Base-by-base conservation (phyloP, 2,113 vertebrate genomes). In the Mungos mungo region DNA sequence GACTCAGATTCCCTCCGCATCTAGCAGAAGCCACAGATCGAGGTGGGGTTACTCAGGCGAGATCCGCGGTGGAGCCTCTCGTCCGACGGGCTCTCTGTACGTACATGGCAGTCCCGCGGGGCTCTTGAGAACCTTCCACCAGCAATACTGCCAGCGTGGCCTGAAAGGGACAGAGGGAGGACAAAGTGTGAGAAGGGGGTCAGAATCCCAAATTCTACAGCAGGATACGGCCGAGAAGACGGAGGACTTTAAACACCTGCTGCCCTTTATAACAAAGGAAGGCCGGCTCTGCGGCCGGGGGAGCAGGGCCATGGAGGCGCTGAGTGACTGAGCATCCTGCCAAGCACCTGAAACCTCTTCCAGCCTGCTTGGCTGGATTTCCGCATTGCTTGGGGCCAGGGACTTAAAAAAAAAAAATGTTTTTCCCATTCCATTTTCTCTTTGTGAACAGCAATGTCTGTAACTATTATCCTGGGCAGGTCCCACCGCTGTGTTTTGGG, bases 1-100 rank as follows among this genome's bases (percentile, higher is more conserved):
- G 82, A 80, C 79, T 95, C 23, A 63, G 79, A 90, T 81, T 72
- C 83, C 65, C 66, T 93, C 35, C 69, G 69, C 35, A 74, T 66
- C 33, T 54, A 92, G 66, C 50, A 94, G 89, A 95, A 96, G 18
- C n/a, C 47, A 35, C 63, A 96, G 95, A 88, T 57, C 93, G 89
- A 91, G 86, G 14, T 50, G 71, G 65, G 65, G 63, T 90, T 90
- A 41, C 90, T 65, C 38, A 74, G 94, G 38, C 68, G 93, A 52
- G 45, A 50, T 94, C 68, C 96, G 47, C 41, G 35, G 54, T 19
- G 60, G 35, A 72, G 74, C 41, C 50, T 92, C 50, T 92, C 31
- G 47, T 71, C 19, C 76, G 21, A 21, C 45, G 54, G 66, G 87
- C 11, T 63, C 81, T 71, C 35, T 74, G 69, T 23, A 81, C 5